Conservation (phyloP, 1,140 invertebrate genomes). For the Drosophila pandora region DNA sequence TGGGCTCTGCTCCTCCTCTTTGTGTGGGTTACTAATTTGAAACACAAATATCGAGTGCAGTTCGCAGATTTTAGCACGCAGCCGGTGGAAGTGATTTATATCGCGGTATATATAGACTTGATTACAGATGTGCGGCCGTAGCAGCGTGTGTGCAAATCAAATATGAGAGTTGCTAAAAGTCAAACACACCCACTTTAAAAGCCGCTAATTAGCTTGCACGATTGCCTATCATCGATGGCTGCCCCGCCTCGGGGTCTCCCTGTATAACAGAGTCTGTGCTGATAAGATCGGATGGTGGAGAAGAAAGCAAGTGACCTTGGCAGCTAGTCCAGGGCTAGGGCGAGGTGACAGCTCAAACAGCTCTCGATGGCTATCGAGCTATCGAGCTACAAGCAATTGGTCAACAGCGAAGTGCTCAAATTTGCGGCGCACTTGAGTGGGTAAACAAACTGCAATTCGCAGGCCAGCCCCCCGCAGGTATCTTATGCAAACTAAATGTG, state of each 20-base stretch:
- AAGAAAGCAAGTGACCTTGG: constrained; percentile 7
- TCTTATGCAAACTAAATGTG: constrained; percentile 39
- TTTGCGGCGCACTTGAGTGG: constrained; percentile 48
- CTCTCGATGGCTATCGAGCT: constrained; percentile 23
- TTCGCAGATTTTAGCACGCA: constrained; percentile 31
- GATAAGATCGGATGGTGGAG: constrained; percentile 2
- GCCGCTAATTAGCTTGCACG: constrained; percentile 60
- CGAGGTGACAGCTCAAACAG: constrained; percentile 20
- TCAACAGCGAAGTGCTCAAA: constrained; percentile 43
- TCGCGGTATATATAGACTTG: constrained; percentile 17
- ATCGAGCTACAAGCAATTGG: constrained; percentile 38
- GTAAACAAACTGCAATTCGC: constrained; percentile 38
- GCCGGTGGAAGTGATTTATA: constrained; percentile 45
- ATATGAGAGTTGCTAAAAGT: constrained; percentile 38
- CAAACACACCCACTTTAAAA: constrained; percentile 44
- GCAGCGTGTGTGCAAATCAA: constrained; percentile 17
- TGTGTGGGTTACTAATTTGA: constrained; percentile 34
- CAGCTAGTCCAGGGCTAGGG: constrained; percentile 1
- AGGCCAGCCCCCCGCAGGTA: constrained; percentile 1
- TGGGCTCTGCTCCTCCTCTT: background rate
- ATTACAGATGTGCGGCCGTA: constrained; percentile 6
- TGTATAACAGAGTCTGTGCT: background rate
- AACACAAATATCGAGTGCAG: constrained; percentile 36
- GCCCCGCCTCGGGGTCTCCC: background rate
- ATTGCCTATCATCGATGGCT: constrained; percentile 17